These are phyloP conservation scores for Toxotes lorentzi DNA, from an alignment of 2,797 vertebrate genomes.

Conservation along the genomic window DNA sequence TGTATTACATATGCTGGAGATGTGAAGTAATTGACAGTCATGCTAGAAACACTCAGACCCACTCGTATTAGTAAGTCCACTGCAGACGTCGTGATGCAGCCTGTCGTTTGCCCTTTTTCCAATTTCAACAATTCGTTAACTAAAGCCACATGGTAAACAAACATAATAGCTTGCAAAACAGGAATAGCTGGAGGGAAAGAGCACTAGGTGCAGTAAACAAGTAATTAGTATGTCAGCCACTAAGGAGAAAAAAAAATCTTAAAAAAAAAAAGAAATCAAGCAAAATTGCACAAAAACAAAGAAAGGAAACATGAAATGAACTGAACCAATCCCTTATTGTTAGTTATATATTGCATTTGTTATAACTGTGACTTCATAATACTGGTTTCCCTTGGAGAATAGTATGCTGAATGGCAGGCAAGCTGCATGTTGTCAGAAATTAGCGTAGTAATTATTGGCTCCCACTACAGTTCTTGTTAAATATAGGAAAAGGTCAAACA, in stretches of 20 bases:
- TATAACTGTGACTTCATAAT: not conserved
- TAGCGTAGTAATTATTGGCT: constrained; percentile 10
- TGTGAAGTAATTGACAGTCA: constrained; percentile 5
- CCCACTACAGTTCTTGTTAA: not conserved
- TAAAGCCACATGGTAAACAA: not conserved
- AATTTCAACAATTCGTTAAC: not conserved
- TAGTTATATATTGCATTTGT: not conserved
- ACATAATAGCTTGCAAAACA: not conserved
- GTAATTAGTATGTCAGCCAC: not conserved
- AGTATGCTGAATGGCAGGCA: not conserved
- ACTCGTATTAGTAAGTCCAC: not conserved
- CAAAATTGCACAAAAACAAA: not conserved
- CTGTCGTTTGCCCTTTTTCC: constrained; percentile 5
- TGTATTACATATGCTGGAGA: not conserved
- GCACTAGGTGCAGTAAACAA: not conserved
- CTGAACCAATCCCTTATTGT: not conserved
- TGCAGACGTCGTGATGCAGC: not conserved
- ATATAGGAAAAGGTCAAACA: not conserved
- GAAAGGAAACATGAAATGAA: not conserved
- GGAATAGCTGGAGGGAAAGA: not conserved
- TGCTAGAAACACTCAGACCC: not conserved
- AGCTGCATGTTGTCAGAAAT: constrained; percentile 15
- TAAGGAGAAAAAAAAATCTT: not conserved
- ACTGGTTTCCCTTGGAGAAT: not conserved
- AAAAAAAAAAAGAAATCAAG: not conserved